Conservation (phyloP, 2,113 vertebrate species). For the Philantomba maxwellii region DNA sequence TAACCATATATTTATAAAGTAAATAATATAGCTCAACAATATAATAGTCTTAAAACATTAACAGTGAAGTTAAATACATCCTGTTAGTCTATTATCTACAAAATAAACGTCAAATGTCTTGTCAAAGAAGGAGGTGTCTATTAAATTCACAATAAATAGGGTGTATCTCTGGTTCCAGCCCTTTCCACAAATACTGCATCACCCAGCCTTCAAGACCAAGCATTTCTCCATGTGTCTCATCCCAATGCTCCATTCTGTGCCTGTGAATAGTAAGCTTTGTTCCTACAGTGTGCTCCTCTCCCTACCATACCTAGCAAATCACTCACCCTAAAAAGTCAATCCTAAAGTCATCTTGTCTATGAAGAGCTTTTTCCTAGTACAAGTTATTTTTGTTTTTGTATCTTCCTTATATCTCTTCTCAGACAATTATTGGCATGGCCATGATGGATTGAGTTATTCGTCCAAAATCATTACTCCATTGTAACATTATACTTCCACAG, state of each 20-base stretch:
- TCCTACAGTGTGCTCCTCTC: not conserved
- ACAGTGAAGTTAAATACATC: not conserved
- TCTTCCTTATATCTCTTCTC: not conserved
- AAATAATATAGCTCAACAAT: not conserved
- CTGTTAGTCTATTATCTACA: not conserved
- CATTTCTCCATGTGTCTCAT: fast-evolving
- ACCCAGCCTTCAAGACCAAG: fast-evolving
- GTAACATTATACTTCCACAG: fast-evolving
- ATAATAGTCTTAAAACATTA: not conserved
- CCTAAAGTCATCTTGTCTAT: not conserved
- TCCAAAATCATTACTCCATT: not conserved
- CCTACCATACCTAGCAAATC: not conserved
- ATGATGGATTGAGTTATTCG: not conserved
- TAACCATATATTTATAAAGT: not conserved
- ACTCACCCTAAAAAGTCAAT: not conserved
- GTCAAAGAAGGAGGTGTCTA: not conserved
- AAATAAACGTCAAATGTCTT: not conserved
- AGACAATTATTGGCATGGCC: not conserved
- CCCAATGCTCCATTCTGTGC: not conserved
- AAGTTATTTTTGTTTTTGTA: not conserved
- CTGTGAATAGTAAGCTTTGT: not conserved
- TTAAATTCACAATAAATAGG: not conserved
- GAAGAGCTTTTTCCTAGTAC: not conserved
- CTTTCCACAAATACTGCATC: fast-evolving
- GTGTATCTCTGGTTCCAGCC: not conserved